phyloP scores from a whole-genome alignment of 2,113 vertebrate genomes.

The Spilogale gracilis region DNA sequence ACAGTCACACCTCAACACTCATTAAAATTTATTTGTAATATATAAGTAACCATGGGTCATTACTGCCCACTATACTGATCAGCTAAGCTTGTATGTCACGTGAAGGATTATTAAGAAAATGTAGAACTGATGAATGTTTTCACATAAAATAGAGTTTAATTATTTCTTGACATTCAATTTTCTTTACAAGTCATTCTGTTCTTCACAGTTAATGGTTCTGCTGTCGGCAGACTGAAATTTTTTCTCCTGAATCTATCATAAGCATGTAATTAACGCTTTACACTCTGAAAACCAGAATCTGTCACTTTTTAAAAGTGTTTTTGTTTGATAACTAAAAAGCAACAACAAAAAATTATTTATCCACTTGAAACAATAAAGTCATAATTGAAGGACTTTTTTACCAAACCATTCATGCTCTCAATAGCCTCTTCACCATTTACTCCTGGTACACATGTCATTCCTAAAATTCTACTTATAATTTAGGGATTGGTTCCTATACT shows the following conservation, averaged over 20 bases:
- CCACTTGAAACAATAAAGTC: constrained; percentile 2
- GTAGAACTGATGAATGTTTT: constrained; percentile 89
- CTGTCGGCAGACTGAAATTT: constrained; percentile 77
- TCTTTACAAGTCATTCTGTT: constrained; percentile 88
- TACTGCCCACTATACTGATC: constrained; percentile 91
- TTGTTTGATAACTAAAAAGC: constrained; percentile 7
- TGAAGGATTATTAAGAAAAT: constrained; percentile 88
- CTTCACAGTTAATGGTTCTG: constrained; percentile 87
- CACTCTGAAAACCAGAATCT: constrained; percentile 54
- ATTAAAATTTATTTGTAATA: constrained; percentile 91
- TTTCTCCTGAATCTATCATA: constrained; percentile 77
- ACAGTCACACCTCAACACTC: constrained; percentile 87
- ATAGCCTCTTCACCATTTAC: background rate
- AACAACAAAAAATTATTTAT: constrained; percentile 4
- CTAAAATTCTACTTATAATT: constrained; percentile 23
- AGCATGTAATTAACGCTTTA: constrained; percentile 82
- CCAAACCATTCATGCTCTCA: background rate
- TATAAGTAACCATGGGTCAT: constrained; percentile 92
- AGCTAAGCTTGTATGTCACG: constrained; percentile 89
- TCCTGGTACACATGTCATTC: background rate
- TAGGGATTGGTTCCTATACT: background rate
- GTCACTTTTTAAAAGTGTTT: constrained; percentile 12
- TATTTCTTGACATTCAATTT: constrained; percentile 88
- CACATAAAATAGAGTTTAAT: constrained; percentile 88
- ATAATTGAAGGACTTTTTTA: background rate